A percentile compares a stretch with the other conserved stretches of the same genome.
phyloP scores from a whole-genome alignment of 2,888 invertebrate genomes.

The Synergus gifuensis region DNA sequence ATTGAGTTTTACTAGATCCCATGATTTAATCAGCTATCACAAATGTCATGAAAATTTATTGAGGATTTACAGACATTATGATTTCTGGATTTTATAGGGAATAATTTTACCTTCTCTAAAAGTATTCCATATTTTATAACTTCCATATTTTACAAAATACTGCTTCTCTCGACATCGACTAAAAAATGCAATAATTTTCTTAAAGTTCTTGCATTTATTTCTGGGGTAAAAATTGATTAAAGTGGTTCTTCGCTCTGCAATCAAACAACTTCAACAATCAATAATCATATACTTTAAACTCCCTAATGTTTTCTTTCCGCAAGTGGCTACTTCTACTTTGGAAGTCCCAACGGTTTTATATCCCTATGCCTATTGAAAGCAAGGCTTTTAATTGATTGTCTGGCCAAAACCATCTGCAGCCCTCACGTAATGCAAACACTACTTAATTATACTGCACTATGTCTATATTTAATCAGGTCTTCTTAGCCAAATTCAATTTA shows the following conservation, averaged over 20 bases:
- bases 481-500: constrained; percentile 34
- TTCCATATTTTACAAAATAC: neutral
- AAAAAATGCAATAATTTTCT: no score
- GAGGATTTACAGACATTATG: neutral
- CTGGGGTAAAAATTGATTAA: neutral
- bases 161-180: neutral
- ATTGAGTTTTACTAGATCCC: neutral
- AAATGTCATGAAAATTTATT: constrained; percentile 11
- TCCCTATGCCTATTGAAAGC: constrained; percentile 33
- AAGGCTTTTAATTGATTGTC: constrained; percentile 42
- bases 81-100: neutral
- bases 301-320: constrained; percentile 27
- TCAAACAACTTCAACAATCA: neutral
- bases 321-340: constrained; percentile 25
- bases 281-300: constrained; percentile 18
- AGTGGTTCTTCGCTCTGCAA: neutral
- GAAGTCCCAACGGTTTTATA: constrained; percentile 35
- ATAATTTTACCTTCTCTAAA: neutral
- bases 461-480: constrained; percentile 38
- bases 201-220: no score
- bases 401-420: constrained; percentile 40
- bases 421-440: constrained; percentile 37
- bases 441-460: constrained; percentile 36
- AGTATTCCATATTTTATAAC: neutral
- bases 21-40: constrained; percentile 15